Evolutionary conservation across 2,797 vertebrate genomes (phyloP).

Genomic region (Linurgus olivaceus): DNA sequence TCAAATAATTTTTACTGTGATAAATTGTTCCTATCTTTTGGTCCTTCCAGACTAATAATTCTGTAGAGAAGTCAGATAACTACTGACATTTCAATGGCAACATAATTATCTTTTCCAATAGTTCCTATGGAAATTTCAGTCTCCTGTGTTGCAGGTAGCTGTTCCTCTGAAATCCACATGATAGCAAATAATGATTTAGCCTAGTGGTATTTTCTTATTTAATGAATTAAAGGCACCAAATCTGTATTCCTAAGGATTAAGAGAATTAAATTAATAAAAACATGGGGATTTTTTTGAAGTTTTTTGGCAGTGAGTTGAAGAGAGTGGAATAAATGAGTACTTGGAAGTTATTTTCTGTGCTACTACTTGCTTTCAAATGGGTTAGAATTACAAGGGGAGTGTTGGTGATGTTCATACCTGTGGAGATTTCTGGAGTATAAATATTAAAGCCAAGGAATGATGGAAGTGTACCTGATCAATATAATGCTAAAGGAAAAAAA

Average conservation of each 20-base stretch:
- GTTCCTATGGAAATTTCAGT: background rate
- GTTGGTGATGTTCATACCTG: background rate
- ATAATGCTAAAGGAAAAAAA: background rate
- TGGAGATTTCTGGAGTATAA: background rate
- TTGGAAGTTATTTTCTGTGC: background rate
- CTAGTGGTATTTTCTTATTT: background rate
- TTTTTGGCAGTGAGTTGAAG: background rate
- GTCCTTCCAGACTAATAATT: background rate
- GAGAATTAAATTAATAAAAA: background rate
- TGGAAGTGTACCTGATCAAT: background rate
- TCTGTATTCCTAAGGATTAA: background rate
- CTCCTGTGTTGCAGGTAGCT: background rate
- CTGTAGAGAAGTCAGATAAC: background rate
- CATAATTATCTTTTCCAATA: background rate
- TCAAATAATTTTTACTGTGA: background rate
- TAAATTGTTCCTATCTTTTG: background rate
- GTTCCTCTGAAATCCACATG: background rate
- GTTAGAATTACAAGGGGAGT: background rate
- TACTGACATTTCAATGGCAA: background rate
- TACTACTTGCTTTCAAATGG: background rate
- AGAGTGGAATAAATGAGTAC: background rate
- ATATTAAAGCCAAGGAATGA: background rate
- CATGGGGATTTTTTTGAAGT: rapidly evolving
- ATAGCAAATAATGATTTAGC: background rate
- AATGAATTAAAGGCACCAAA: background rate